Base-by-base conservation (phyloP, 2,888 invertebrate genomes). In the Cryptocheilus praepositus region DNA sequence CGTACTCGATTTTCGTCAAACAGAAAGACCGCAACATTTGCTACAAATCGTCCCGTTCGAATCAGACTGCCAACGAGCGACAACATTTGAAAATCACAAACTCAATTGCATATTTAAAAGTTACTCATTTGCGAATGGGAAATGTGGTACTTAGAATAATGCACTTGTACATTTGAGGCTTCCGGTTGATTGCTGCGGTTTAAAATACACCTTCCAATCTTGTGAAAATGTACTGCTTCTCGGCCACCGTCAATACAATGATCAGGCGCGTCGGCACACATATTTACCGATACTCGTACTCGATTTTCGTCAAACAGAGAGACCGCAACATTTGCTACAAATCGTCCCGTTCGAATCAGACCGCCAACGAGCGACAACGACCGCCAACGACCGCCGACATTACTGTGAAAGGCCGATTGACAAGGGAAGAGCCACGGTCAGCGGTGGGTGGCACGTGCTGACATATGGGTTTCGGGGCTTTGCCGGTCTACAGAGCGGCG, bases 381-480 rank as follows among this genome's bases (percentile, higher is more conserved):
- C 2, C 28, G 3, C 54, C n/a, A 16, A 54, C 16, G 54, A 28
- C n/a, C 36, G 16, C 36, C 16, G 36, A n/a, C 28, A 55, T 55
- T 55, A 55, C 28, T 28, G 28, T 28, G n/a, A 28, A 55, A 25
- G 28, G 36, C 28, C 55, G 28, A 55, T 19, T 18, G 36, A 18
- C 55, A 36, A 13, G 21, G 56, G 21, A 44, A 8, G n/a, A 16
- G 25, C 49, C 3, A 49, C 49, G 49, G 18, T 16, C 49, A 49
- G 49, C 8, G 16, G 49, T 18, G 55, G 57, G 43, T 56, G 70
- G 73, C 71, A 73, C 78, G 76, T 76, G 75, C 78, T 73, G 77
- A 79, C 83, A 83, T 83, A 83, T 83, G 83, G 82, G 78, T 73
- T 77, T 61, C 67, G 65, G 77, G 81, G 75, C 69, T 78, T 80